Evolutionary conservation across 2,797 vertebrate genomes (phyloP).

Genomic region (Holocentrus rufus): DNA sequence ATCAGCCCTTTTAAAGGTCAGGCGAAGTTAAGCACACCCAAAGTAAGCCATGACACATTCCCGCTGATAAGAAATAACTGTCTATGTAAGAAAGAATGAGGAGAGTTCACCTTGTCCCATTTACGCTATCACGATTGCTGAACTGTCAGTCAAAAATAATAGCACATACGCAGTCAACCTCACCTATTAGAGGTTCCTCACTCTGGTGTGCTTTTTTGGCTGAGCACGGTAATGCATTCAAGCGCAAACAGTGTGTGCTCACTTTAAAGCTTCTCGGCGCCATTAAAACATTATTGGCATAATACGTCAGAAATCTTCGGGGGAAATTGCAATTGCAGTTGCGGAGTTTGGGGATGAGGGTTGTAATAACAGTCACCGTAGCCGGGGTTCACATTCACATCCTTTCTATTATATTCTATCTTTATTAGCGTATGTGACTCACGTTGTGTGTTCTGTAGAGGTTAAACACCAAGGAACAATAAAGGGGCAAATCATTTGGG

Average conservation of each 20-base stretch:
- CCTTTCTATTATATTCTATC: constrained; percentile 1
- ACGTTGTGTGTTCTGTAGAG: constrained; percentile 30
- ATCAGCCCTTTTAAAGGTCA: constrained; percentile 82
- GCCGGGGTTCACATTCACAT: neutral
- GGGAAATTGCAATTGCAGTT: neutral
- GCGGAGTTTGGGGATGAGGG: neutral
- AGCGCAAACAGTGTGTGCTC: neutral
- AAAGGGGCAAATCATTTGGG: constrained; percentile 46
- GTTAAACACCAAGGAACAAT: constrained; percentile 35
- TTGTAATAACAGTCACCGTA: neutral
- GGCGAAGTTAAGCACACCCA: constrained; percentile 79
- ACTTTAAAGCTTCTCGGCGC: neutral
- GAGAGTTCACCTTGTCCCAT: constrained; percentile 78
- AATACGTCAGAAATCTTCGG: neutral
- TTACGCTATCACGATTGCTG: constrained; percentile 76
- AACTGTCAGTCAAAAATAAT: constrained; percentile 81
- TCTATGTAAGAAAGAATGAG: constrained; percentile 68
- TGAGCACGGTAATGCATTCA: constrained; percentile 16
- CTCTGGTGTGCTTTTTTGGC: constrained; percentile 50
- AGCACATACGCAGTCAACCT: constrained; percentile 54
- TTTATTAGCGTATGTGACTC: constrained; percentile 5
- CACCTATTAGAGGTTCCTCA: constrained; percentile 38
- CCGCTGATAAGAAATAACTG: constrained; percentile 78
- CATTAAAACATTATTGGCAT: neutral
- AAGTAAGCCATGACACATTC: constrained; percentile 76